Evolutionary conservation across 2,888 invertebrate species (phyloP).

Genomic region (Camptogramma bilineatum): DNA sequence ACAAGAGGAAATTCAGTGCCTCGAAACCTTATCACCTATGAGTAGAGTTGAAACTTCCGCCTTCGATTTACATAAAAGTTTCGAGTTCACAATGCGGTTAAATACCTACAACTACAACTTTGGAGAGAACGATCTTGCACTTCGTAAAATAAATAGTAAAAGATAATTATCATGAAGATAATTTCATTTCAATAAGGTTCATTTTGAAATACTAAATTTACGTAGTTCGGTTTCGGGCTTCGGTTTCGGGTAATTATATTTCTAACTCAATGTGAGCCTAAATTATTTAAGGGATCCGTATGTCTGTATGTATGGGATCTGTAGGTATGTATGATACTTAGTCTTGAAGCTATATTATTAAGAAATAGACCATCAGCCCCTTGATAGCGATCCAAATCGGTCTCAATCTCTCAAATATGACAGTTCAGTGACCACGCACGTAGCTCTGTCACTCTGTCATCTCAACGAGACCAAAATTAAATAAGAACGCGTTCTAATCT

Average conservation of each 20-base stretch:
- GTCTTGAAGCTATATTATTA: no score
- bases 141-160: neutral
- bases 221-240: neutral
- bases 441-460: no score
- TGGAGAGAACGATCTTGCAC: slow-evolving; percentile 2
- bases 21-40: neutral
- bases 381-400: no score
- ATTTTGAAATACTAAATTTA: neutral
- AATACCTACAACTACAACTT: no score
- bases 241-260: neutral
- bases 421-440: no score
- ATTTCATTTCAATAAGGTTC: neutral
- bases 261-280: neutral
- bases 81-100: neutral
- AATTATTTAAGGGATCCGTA: neutral
- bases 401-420: no score
- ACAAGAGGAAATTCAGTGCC: neutral
- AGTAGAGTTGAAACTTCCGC: neutral
- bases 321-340: no score
- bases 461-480: no score
- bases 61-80: neutral
- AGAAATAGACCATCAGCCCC: no score
- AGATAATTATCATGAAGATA: neutral
- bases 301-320: no score
- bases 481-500: no score